phyloP scores from a whole-genome alignment of 2,888 invertebrate species.

The Cantharis flavilabris region DNA sequence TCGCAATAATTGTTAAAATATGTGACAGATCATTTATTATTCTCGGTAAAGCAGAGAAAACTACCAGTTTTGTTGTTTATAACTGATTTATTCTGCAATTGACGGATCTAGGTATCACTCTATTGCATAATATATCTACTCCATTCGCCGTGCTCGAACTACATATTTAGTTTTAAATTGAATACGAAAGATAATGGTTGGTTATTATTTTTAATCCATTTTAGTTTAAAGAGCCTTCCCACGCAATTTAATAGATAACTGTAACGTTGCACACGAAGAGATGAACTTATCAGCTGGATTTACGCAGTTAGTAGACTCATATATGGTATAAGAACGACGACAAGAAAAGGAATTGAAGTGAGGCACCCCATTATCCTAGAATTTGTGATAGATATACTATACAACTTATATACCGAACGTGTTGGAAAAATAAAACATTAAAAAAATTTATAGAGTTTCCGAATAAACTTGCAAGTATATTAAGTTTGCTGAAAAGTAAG shows the following conservation, averaged over 20 bases:
- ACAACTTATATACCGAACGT: background rate
- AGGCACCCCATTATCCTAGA: background rate
- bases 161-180: background rate
- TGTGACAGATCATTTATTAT: constrained; percentile 18
- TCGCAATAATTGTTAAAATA: constrained; percentile 13
- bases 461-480: background rate
- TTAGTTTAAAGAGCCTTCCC: background rate
- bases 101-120: background rate
- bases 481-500: background rate
- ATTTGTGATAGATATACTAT: background rate
- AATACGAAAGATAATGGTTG: background rate
- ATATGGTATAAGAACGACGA: background rate
- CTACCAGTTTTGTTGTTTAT: constrained; percentile 5
- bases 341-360: background rate
- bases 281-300: background rate
- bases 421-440: background rate
- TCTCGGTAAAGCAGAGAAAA: constrained; percentile 6
- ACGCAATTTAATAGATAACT: background rate
- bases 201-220: background rate
- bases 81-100: constrained; percentile 2
- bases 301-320: background rate
- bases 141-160: background rate
- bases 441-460: background rate
- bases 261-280: background rate
- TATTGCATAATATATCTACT: background rate